Evolutionary conservation across 2,113 vertebrate genomes (phyloP).

Genomic region (Micronycteris hirsuta): DNA sequence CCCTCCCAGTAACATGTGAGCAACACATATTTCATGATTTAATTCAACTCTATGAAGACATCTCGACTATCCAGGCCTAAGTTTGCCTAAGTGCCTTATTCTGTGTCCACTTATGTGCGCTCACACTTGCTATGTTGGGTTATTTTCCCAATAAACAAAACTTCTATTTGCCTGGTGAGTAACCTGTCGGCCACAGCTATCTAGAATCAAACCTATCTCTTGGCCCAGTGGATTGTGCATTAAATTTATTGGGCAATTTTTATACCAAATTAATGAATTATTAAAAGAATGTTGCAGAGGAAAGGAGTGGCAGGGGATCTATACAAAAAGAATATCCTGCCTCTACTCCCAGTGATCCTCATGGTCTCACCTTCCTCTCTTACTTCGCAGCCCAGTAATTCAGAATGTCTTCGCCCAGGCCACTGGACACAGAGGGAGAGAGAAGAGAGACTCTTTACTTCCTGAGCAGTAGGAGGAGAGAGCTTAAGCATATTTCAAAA

Average conservation of each 20-base stretch:
- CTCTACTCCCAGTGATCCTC: background rate
- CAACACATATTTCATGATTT: accelerated
- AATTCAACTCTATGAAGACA: background rate
- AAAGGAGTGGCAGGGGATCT: background rate
- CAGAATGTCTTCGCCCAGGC: background rate
- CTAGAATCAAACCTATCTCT: background rate
- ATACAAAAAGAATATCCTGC: background rate
- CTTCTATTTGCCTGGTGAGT: background rate
- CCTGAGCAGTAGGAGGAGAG: background rate
- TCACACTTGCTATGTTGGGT: background rate
- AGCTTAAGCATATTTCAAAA: background rate
- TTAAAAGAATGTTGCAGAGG: background rate
- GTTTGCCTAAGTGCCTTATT: background rate
- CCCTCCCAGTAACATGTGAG: background rate
- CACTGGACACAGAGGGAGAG: background rate
- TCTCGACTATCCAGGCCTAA: background rate
- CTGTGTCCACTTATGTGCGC: background rate
- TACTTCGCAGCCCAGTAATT: background rate
- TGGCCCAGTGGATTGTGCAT: background rate
- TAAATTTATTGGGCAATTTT: background rate
- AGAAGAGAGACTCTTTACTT: background rate
- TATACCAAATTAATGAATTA: background rate
- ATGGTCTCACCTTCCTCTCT: background rate
- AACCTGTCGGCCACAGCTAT: background rate
- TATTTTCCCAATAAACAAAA: background rate